A percentile compares a stretch with the other conserved stretches of the same genome.
Evolutionary conservation across 2,888 invertebrate genomes (phyloP).

Genomic region (Sphaerophoria taeniata): DNA sequence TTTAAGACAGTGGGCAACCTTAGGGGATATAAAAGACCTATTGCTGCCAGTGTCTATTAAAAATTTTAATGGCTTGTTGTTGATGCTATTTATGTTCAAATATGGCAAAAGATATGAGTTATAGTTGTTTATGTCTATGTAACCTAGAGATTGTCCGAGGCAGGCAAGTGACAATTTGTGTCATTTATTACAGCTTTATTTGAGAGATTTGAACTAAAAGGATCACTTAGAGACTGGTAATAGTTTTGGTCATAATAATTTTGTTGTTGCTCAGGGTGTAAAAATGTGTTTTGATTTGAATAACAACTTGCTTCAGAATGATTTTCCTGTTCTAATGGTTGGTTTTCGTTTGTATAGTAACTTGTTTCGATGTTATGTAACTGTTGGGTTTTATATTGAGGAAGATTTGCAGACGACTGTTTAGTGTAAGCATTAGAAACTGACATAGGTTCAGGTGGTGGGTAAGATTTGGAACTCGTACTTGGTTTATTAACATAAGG

Average conservation of each 20-base stretch:
- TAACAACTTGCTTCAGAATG: constrained; percentile 10
- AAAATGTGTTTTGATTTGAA: constrained; percentile 10
- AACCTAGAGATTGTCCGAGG: constrained; percentile 39
- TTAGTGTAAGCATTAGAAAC: constrained; percentile 19
- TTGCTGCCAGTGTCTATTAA: constrained; percentile 20
- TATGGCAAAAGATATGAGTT: constrained; percentile 45
- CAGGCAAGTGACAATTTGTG: constrained; percentile 33
- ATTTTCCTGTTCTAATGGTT: not conserved
- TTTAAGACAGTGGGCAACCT: not conserved
- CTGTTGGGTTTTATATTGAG: constrained; percentile 5
- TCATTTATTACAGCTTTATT: constrained; percentile 34
- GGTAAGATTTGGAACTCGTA: constrained; percentile 14
- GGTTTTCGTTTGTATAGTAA: constrained; percentile 1
- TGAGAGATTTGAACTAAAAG: not conserved
- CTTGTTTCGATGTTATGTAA: constrained; percentile 17
- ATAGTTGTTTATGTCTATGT: constrained; percentile 37
- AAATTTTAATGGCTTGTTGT: constrained; percentile 25
- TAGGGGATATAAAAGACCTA: constrained; percentile 8
- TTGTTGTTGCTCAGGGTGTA: not conserved
- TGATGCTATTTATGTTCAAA: constrained; percentile 14
- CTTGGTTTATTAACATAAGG: constrained; percentile 7
- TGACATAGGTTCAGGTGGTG: constrained; percentile 24
- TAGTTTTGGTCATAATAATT: constrained; percentile 24
- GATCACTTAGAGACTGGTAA: not conserved
- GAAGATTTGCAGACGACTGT: not conserved